These are phyloP conservation scores for Hippocampus mohnikei DNA, from an alignment of 2,113 vertebrate genomes.

Conservation along the genomic window DNA sequence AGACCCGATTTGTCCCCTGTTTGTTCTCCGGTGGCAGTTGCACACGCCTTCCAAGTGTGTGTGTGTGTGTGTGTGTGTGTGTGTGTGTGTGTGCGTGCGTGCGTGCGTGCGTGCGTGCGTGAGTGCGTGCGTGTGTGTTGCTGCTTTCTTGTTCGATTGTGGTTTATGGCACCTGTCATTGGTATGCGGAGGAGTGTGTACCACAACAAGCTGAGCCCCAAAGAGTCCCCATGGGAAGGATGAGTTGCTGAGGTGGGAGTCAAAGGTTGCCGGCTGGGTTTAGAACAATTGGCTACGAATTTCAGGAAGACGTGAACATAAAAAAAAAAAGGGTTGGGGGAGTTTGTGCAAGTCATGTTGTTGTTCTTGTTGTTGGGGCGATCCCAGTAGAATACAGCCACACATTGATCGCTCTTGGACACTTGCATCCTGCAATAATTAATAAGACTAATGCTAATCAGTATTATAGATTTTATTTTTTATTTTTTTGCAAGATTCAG, in stretches of 20 bases:
- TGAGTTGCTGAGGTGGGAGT: conserved; percentile 20
- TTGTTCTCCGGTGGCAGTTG: conserved; percentile 17
- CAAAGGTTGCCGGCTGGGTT: conserved; percentile 35
- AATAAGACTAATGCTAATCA: too few species aligned
- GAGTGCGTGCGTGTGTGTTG: conserved; percentile 23
- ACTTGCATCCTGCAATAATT: too few species aligned
- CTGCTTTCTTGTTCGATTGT: conserved; percentile 45
- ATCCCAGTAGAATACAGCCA: too few species aligned
- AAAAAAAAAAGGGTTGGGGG: not conserved
- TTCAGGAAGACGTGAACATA: not conserved
- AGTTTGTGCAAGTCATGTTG: conserved; percentile 18
- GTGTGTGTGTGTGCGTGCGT: conserved; percentile 21
- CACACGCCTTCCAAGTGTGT: not conserved
- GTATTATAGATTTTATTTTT: too few species aligned
- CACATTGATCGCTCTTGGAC: too few species aligned
- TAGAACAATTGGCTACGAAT: conserved; percentile 8
- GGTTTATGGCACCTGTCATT: conserved; percentile 54
- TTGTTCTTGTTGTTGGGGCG: not conserved
- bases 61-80: conserved; percentile 17
- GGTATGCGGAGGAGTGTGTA: conserved; percentile 33
- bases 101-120: conserved; percentile 13
- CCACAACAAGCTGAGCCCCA: conserved; percentile 16
- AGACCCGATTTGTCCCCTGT: conserved; percentile 40
- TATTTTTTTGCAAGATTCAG: too few species aligned
- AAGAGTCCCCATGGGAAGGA: conserved; percentile 24